phyloP scores from a whole-genome alignment of 2,797 vertebrate species.

The Cirrhinus mrigala region DNA sequence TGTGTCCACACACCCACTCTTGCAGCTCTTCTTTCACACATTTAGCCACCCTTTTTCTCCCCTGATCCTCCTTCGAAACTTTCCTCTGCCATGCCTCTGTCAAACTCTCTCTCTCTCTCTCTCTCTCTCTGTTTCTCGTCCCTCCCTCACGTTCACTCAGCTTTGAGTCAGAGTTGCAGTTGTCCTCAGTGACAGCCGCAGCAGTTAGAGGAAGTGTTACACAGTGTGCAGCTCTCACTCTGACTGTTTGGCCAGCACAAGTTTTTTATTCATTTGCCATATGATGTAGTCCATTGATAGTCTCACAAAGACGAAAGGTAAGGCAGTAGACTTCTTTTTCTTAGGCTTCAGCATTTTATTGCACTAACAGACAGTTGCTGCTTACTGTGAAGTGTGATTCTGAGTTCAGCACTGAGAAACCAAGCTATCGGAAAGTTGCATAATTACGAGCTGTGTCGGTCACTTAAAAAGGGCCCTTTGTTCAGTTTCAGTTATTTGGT shows the following conservation, averaged over 20 bases:
- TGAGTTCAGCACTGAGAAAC: not conserved
- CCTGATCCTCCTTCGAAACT: slow-evolving; percentile 25
- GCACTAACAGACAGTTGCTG: not conserved
- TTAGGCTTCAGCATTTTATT: not conserved
- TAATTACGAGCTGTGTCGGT: not conserved
- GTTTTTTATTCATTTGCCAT: not conserved
- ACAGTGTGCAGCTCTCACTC: not conserved
- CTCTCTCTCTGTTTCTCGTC: slow-evolving; percentile 15
- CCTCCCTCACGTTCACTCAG: slow-evolving; percentile 28
- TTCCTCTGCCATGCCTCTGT: slow-evolving; percentile 15
- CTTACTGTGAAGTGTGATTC: not conserved
- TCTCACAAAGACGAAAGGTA: slow-evolving; percentile 16
- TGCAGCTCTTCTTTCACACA: not conserved
- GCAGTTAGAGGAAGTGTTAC: slow-evolving; percentile 35
- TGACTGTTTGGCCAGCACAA: not conserved
- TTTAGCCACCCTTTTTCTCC: not conserved
- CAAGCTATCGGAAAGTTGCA: slow-evolving; percentile 17
- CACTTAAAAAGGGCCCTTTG: slow-evolving; percentile 16
- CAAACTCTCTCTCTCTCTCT: slow-evolving; percentile 20
- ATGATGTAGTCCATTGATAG: slow-evolving; percentile 15
- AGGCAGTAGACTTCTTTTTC: not conserved
- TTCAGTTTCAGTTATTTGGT: slow-evolving; percentile 22
- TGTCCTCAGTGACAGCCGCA: slow-evolving; percentile 21
- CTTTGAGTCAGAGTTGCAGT: slow-evolving; percentile 39
- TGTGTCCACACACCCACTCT: slow-evolving; percentile 33